A percentile compares a stretch with the other conserved stretches of the same genome.
Conservation (phyloP, 2,113 vertebrate species). For the Corythornis madagascariensis region DNA sequence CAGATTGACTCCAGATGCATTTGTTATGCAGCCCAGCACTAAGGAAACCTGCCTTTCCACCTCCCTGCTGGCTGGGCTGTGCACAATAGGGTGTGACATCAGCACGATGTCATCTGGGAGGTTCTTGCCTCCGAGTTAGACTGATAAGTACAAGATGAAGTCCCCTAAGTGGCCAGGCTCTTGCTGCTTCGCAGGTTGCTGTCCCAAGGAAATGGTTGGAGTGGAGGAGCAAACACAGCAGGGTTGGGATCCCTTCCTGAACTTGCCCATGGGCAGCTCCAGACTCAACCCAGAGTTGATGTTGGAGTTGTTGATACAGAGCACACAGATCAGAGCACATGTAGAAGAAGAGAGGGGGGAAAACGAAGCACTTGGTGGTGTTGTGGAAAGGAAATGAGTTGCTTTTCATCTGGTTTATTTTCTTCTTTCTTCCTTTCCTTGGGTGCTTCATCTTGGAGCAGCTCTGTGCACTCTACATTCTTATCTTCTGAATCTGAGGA, state of each 20-base stretch:
- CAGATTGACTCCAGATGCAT: conserved; percentile 68
- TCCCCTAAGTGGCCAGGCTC: background rate
- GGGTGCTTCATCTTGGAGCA: background rate
- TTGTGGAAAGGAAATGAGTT: background rate
- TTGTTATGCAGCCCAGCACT: conserved; percentile 57
- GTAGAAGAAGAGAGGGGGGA: background rate
- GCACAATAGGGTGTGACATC: conserved; percentile 47
- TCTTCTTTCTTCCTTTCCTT: background rate
- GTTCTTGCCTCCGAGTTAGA: background rate
- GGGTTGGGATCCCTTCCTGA: background rate
- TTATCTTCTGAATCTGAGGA: conserved; percentile 26
- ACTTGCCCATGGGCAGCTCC: background rate
- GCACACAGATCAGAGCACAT: background rate
- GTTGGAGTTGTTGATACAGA: background rate
- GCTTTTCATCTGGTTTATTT: background rate
- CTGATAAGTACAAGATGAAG: conserved; percentile 26
- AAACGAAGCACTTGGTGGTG: background rate
- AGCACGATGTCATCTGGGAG: background rate
- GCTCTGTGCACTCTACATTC: background rate
- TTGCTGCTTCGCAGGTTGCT: background rate
- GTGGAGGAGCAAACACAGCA: background rate
- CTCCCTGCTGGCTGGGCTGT: background rate
- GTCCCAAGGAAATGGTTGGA: background rate
- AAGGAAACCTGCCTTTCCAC: conserved; percentile 33
- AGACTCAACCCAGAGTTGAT: background rate